Conservation (phyloP, 2,113 vertebrate genomes). For the Rhabdornis inornatus region DNA sequence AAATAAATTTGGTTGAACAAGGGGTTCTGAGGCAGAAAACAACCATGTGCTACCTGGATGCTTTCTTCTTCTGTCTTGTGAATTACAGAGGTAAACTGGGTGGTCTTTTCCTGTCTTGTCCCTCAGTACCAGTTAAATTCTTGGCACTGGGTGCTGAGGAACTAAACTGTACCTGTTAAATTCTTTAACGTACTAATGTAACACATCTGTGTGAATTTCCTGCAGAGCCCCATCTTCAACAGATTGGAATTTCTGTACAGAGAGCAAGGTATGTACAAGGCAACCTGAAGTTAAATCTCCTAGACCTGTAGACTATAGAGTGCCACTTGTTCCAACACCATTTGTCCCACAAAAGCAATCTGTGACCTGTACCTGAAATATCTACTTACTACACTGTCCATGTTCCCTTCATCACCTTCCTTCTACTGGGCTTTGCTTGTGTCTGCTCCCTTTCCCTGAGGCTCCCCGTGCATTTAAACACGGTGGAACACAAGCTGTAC, state of each 20-base stretch:
- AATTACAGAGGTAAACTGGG: neutral
- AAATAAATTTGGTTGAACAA: neutral
- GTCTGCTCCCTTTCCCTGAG: neutral
- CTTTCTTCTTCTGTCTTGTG: neutral
- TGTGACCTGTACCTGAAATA: neutral
- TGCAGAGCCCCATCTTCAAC: neutral
- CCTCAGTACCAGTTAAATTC: neutral
- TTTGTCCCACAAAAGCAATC: neutral
- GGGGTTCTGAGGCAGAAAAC: neutral
- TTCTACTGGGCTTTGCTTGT: neutral
- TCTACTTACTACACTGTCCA: neutral
- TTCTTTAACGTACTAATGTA: neutral
- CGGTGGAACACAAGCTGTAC: neutral
- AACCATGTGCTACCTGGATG: neutral
- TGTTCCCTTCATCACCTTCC: neutral
- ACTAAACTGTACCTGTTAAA: neutral
- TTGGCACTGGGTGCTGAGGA: neutral
- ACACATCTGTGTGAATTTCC: neutral
- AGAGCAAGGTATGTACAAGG: neutral
- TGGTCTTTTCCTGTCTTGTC: neutral
- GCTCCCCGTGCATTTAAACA: neutral
- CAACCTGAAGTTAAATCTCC: neutral
- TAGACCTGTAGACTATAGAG: neutral
- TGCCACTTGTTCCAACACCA: neutral
- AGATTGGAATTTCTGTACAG: neutral